A percentile compares a stretch with the other conserved stretches of the same genome.
These are phyloP conservation scores for Lagenorhynchus albirostris DNA, from an alignment of 2,113 vertebrate genomes.

Conservation along the genomic window DNA sequence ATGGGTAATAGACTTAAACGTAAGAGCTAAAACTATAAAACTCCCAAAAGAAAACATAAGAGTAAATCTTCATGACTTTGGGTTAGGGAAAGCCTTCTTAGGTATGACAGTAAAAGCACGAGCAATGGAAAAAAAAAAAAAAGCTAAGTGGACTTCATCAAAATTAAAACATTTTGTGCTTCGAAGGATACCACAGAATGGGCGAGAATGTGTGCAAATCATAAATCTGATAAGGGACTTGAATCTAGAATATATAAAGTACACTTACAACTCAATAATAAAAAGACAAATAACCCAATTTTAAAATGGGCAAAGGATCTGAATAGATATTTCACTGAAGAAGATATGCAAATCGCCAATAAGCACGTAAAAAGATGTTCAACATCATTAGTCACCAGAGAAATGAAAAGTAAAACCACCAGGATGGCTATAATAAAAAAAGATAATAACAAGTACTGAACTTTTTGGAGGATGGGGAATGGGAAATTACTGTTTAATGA, in stretches of 20 bases:
- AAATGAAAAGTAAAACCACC: slow-evolving; percentile 39
- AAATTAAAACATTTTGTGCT: not conserved
- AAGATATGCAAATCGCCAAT: not conserved
- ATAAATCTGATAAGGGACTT: not conserved
- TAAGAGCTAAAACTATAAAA: slow-evolving; percentile 13
- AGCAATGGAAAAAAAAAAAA: not conserved
- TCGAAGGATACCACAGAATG: not conserved
- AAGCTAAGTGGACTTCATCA: not conserved
- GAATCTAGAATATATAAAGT: slow-evolving; percentile 30
- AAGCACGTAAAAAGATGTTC: not conserved
- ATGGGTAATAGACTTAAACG: not conserved
- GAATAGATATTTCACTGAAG: not conserved
- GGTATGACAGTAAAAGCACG: not conserved
- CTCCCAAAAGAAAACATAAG: not conserved
- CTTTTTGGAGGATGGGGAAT: no score
- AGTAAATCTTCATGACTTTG: not conserved
- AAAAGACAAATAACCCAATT: not conserved
- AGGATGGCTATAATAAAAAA: not conserved
- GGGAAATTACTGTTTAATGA: no score
- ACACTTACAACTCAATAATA: not conserved
- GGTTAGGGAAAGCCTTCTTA: not conserved
- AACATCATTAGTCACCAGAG: not conserved
- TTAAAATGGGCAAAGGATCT: not conserved
- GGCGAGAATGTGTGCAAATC: not conserved
- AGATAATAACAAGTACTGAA: slow-evolving; percentile 16